A percentile compares a stretch with the other conserved stretches of the same genome.
These are phyloP conservation scores for Masticophis lateralis DNA, from an alignment of 2,797 vertebrate species.

Conservation along the genomic window DNA sequence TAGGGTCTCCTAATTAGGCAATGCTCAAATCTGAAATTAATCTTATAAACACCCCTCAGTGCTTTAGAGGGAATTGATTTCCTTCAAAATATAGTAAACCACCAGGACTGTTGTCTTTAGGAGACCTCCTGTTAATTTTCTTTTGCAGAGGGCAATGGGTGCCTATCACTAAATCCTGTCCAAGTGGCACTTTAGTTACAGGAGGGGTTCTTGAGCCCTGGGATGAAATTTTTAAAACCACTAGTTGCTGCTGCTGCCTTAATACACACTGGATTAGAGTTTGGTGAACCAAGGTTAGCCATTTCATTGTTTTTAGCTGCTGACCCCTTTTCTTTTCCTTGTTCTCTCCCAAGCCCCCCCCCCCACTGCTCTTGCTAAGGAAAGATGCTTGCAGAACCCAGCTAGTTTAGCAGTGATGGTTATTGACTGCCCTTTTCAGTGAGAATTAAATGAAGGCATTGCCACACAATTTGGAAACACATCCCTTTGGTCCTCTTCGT, in stretches of 20 bases:
- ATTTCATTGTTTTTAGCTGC: neutral
- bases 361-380: neutral
- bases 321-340: neutral
- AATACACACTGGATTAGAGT: neutral
- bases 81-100: neutral
- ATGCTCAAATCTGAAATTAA: neutral
- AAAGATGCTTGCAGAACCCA: neutral
- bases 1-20: neutral
- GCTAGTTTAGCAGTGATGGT: neutral
- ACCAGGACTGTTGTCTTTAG: neutral
- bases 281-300: neutral
- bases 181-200: neutral
- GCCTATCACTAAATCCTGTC: neutral
- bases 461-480: neutral
- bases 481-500: neutral
- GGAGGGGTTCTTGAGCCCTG: neutral
- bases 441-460: neutral
- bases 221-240: neutral
- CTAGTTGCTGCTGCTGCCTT: neutral
- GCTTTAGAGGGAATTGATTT: neutral
- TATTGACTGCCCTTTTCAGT: slow-evolving; percentile 5
- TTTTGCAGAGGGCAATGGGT: neutral
- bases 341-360: neutral
- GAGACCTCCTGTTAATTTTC: neutral
- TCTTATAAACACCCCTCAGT: neutral